These are phyloP conservation scores for Galendromus occidentalis DNA, from an alignment of 1,140 invertebrate species.

Conservation along the genomic window DNA sequence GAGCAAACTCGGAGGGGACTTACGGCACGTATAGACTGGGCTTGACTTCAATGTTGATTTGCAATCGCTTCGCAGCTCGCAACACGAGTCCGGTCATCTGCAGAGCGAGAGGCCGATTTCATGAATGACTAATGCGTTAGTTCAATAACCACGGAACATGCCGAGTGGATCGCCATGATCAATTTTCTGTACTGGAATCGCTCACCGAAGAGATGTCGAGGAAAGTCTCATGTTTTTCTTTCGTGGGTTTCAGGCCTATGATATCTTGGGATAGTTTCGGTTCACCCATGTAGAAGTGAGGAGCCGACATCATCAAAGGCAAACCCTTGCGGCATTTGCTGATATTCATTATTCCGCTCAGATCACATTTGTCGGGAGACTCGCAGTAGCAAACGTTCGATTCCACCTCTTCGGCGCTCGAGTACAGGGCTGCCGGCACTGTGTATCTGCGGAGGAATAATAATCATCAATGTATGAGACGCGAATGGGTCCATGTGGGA, in stretches of 20 bases:
- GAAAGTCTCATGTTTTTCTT: slow-evolving; percentile 24
- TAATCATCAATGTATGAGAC: no score
- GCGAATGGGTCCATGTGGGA: no score
- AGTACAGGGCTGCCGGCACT: slow-evolving; percentile 20
- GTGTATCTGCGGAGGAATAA: no score
- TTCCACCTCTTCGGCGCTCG: slow-evolving; percentile 15
- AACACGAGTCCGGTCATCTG: not conserved
- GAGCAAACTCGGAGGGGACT: no score
- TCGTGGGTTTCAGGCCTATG: slow-evolving; percentile 18
- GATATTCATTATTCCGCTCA: slow-evolving; percentile 21
- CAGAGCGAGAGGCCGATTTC: no score
- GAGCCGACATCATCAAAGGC: slow-evolving; percentile 23
- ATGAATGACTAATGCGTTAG: no score
- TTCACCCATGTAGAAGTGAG: slow-evolving; percentile 23
- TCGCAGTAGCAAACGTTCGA: slow-evolving; percentile 2
- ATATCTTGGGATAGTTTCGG: slow-evolving; percentile 19
- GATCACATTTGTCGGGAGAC: slow-evolving; percentile 14
- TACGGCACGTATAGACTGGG: not conserved
- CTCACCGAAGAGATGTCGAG: slow-evolving; percentile 22
- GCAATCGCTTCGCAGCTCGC: not conserved
- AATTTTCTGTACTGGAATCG: no score
- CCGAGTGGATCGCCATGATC: not conserved
- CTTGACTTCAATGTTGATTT: not conserved
- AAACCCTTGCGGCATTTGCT: slow-evolving; percentile 21
- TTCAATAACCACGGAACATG: no score